A percentile compares a stretch with the other conserved stretches of the same genome.
Evolutionary conservation across 2,113 vertebrate genomes (phyloP).

Genomic region (Hymenochirus boettgeri): DNA sequence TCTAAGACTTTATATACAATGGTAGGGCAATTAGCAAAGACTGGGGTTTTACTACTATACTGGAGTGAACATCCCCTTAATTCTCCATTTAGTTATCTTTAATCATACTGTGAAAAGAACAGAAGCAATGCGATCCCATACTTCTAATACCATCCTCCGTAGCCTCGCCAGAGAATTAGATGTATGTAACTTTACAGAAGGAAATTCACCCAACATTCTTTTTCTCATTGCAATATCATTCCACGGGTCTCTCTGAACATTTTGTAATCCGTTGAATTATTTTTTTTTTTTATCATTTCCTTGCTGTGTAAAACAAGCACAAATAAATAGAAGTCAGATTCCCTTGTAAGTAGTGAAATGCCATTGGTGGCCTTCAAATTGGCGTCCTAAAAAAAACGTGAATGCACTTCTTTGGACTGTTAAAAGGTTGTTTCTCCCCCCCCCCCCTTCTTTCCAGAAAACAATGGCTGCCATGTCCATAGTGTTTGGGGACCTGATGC

Average conservation of each 20-base stretch:
- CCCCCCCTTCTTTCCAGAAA: too few relatives aligned
- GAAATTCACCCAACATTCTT: not conserved
- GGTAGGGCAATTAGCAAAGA: constrained; percentile 10
- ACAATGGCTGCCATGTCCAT: not conserved
- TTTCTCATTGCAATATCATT: not conserved
- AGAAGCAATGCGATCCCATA: not conserved
- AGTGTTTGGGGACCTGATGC: not conserved
- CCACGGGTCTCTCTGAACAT: not conserved
- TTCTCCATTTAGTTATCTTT: constrained; percentile 4
- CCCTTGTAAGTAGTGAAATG: not conserved
- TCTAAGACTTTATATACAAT: constrained; percentile 12
- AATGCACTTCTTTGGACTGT: not conserved
- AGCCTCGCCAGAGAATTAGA: not conserved
- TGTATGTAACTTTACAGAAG: not conserved
- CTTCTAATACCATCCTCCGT: not conserved
- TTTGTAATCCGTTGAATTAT: not conserved
- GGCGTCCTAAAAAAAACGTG: not conserved
- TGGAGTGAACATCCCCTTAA: not conserved
- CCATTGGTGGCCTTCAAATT: not conserved
- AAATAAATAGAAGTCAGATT: not conserved
- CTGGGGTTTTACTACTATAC: constrained; percentile 1
- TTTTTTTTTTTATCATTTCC: not conserved
- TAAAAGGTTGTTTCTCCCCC: not conserved
- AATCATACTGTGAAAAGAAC: constrained; percentile 19
- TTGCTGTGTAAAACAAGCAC: not conserved